Evolutionary conservation across 2,888 invertebrate species (phyloP).

Genomic region (Drosophila fungiperda): DNA sequence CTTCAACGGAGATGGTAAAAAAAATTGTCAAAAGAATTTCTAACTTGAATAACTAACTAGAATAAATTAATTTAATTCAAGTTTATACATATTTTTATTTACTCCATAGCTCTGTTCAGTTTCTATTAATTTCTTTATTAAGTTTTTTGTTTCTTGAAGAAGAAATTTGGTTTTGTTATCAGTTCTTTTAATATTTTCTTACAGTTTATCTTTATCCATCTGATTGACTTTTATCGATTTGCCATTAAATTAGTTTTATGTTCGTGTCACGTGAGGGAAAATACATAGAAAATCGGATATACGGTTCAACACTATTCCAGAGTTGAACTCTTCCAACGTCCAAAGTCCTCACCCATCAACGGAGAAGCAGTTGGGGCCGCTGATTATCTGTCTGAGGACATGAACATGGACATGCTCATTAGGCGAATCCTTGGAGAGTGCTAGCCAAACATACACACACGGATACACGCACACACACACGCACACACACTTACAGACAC

Average conservation of each 20-base stretch:
- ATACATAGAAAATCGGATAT: not conserved
- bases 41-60: not conserved
- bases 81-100: not conserved
- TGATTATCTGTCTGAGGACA: slow-evolving; percentile 53
- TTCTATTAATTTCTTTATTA: not conserved
- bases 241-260: not conserved
- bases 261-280: slow-evolving; percentile 4
- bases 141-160: not conserved
- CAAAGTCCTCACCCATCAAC: slow-evolving; percentile 2
- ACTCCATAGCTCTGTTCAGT: not conserved
- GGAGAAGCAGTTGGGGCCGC: slow-evolving; percentile 30
- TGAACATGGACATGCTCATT: slow-evolving; percentile 73
- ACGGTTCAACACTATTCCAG: not conserved
- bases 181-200: not conserved
- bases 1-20: slow-evolving; percentile 13
- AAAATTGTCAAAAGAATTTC: not conserved
- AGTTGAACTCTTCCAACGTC: slow-evolving; percentile 8
- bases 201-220: not conserved
- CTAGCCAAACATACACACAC: slow-evolving; percentile 15
- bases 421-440: slow-evolving; percentile 73
- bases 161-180: not conserved
- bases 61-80: not conserved
- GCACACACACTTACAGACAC: not conserved
- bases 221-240: not conserved
- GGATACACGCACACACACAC: slow-evolving; percentile 8